Percentiles rank a stretch among this genome's conserved stretches.
Conservation (phyloP, 1,140 invertebrate species). For the Scaptomyza graminum region DNA sequence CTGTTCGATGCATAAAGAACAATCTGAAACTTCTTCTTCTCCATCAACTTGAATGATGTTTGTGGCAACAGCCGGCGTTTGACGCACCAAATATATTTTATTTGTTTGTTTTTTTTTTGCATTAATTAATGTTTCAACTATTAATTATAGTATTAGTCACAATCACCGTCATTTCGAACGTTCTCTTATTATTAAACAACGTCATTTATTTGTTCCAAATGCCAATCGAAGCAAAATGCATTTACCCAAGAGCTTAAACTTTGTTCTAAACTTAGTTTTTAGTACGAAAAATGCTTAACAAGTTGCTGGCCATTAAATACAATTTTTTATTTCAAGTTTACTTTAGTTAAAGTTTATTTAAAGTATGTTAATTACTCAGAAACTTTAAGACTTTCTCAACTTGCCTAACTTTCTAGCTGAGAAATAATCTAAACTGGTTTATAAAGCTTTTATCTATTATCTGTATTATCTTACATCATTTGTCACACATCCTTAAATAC, state of each 20-base stretch:
- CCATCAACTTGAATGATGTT: conserved; percentile 49
- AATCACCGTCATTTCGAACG: conserved; percentile 9
- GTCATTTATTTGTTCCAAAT: too few species aligned
- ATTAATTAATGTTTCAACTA: conserved; percentile 61
- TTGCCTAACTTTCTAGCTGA: conserved; percentile 3
- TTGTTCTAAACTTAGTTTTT: too few species aligned
- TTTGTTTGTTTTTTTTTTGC: conserved; percentile 16
- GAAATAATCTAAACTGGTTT: background rate
- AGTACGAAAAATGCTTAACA: too few species aligned
- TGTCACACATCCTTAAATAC: too few species aligned
- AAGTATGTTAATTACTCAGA: background rate
- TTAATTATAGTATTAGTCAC: too few species aligned
- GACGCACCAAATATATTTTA: conserved; percentile 51
- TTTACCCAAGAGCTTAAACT: too few species aligned
- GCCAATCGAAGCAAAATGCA: too few species aligned
- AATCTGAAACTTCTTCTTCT: background rate
- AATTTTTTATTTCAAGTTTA: too few species aligned
- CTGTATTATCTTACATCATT: too few species aligned
- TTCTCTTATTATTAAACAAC: conserved; percentile 10
- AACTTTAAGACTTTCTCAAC: background rate
- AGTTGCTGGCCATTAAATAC: too few species aligned
- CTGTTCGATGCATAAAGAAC: background rate
- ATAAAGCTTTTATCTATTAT: too few species aligned
- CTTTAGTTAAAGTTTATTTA: background rate
- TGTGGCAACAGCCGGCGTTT: conserved; percentile 38